These are phyloP conservation scores for Bolborhynchus lineola DNA, from an alignment of 2,113 vertebrate genomes.

Conservation along the genomic window DNA sequence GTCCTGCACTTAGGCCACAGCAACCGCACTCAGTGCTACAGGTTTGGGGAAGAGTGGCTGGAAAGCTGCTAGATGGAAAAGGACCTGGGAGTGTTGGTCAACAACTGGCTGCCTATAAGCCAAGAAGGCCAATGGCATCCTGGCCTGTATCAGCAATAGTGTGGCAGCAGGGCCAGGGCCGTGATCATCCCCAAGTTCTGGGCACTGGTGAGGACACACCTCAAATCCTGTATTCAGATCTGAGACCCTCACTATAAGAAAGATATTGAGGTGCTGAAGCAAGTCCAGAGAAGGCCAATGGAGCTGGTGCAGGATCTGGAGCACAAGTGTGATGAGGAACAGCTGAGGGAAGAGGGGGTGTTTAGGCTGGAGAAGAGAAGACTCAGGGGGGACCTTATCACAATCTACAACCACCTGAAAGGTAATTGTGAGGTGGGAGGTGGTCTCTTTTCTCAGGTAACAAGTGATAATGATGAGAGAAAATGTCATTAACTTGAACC, in stretches of 20 bases:
- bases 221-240: neutral
- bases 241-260: neutral
- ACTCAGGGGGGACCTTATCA: rapidly evolving
- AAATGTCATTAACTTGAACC: neutral
- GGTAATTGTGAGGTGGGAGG: neutral
- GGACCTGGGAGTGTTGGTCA: rapidly evolving
- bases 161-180: neutral
- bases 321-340: neutral
- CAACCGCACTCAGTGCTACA: too few species aligned
- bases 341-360: neutral
- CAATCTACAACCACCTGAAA: neutral
- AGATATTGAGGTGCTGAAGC: rapidly evolving
- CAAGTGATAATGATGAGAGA: rapidly evolving
- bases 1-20: neutral
- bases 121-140: neutral
- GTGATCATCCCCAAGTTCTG: rapidly evolving
- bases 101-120: neutral
- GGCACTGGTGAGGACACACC: neutral
- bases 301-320: neutral
- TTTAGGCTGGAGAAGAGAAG: neutral
- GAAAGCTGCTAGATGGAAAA: neutral
- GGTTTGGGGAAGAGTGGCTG: neutral
- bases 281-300: rapidly evolving
- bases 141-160: neutral
- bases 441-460: neutral